phyloP scores from a whole-genome alignment of 2,797 vertebrate genomes.

The Acipenser transmontanus region DNA sequence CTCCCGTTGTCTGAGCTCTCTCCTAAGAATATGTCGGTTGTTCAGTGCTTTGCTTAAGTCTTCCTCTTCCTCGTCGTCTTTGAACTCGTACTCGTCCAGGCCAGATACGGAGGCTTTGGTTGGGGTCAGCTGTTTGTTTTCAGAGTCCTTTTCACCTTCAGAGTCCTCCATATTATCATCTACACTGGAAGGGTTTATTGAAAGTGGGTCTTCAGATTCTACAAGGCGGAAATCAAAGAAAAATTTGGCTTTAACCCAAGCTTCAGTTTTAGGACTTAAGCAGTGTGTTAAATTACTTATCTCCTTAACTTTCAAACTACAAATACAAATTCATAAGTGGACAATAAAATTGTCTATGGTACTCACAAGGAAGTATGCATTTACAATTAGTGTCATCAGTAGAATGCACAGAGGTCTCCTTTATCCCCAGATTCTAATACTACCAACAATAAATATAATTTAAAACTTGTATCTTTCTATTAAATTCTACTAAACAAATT shows the following conservation, averaged over 20 bases:
- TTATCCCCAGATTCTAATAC: too few relatives aligned
- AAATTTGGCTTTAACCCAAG: not conserved
- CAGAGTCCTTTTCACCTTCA: constrained; percentile 85
- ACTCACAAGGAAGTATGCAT: too few relatives aligned
- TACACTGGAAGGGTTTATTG: constrained; percentile 89
- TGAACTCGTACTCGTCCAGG: constrained; percentile 96
- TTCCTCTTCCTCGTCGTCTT: constrained; percentile 80
- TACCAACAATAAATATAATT: too few relatives aligned
- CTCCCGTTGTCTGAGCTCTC: constrained; percentile 79
- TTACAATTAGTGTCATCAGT: too few relatives aligned
- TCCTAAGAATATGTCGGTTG: constrained; percentile 83
- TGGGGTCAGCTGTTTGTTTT: constrained; percentile 64
- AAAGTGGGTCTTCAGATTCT: constrained; percentile 93
- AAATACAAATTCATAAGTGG: too few relatives aligned
- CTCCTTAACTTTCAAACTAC: too few relatives aligned
- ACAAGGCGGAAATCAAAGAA: constrained; percentile 28
- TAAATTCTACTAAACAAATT: too few relatives aligned
- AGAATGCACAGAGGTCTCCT: too few relatives aligned
- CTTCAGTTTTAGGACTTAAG: too few relatives aligned
- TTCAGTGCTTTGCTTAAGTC: constrained; percentile 87
- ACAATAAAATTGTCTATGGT: too few relatives aligned
- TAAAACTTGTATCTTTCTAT: too few relatives aligned
- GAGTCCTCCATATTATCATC: constrained; percentile 87
- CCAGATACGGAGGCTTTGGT: constrained; percentile 72
- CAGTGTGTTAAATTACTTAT: too few relatives aligned